phyloP scores from a whole-genome alignment of 2,888 invertebrate species.

The Ophion ellenae region DNA sequence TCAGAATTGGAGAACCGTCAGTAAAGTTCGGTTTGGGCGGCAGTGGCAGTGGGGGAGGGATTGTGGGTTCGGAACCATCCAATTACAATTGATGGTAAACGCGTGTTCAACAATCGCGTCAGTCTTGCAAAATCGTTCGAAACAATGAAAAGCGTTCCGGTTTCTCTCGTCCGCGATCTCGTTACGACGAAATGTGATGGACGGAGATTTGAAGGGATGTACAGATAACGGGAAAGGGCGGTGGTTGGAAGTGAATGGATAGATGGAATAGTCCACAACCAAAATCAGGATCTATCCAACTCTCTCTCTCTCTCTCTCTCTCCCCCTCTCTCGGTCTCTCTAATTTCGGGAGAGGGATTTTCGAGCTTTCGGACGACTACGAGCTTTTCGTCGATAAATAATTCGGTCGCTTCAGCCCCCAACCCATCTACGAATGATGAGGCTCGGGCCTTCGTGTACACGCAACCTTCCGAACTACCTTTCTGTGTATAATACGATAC shows the following conservation, averaged over 20 bases:
- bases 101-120: constrained; percentile 45
- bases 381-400: constrained; percentile 63
- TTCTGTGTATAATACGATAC: constrained; percentile 18
- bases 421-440: constrained; percentile 7
- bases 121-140: constrained; percentile 16
- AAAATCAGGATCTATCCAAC: constrained; percentile 24
- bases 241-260: constrained; percentile 41
- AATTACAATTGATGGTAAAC: constrained; percentile 55
- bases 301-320: background rate
- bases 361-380: constrained; percentile 36
- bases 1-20: background rate
- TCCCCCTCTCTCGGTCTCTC: background rate
- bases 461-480: constrained; percentile 40
- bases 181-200: constrained; percentile 24
- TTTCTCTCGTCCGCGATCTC: background rate
- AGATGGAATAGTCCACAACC: constrained; percentile 40
- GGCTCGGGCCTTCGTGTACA: constrained; percentile 39
- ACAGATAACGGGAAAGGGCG: constrained; percentile 26
- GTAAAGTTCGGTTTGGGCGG: background rate
- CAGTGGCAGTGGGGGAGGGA: background rate
- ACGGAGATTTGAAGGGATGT: constrained; percentile 31
- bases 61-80: background rate
- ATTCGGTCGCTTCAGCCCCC: constrained; percentile 48
- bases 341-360: constrained; percentile 25
- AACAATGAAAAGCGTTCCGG: constrained; percentile 52